phyloP scores from a whole-genome alignment of 2,113 vertebrate species.

The Rynchops niger region DNA sequence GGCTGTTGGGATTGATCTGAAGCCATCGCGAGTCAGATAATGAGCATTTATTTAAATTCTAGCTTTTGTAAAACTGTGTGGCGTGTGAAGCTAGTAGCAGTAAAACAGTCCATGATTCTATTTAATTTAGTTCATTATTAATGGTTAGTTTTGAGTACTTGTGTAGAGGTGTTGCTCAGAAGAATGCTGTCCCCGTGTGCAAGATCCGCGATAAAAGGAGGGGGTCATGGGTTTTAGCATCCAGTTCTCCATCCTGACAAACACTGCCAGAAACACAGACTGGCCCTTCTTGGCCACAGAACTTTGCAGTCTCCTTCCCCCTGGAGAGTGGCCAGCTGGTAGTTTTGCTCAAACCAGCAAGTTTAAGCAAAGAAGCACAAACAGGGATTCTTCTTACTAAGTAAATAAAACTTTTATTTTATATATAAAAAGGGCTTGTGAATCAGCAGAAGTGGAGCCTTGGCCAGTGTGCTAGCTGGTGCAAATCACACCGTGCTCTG shows the following conservation, averaged over 20 bases:
- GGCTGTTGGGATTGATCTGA: not conserved
- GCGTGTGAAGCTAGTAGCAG: not conserved
- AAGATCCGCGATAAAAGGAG: not conserved
- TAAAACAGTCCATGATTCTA: not conserved
- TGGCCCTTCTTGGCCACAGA: not conserved
- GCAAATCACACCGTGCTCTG: not conserved
- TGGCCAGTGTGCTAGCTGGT: too few relatives aligned
- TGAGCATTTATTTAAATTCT: not conserved
- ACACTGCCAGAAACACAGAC: too few relatives aligned
- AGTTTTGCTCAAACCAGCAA: not conserved
- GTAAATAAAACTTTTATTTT: not conserved
- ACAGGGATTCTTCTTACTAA: not conserved
- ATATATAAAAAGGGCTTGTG: not conserved
- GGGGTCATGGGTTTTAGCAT: not conserved
- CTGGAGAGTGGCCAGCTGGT: not conserved
- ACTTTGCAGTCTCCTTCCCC: not conserved
- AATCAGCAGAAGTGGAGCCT: not conserved
- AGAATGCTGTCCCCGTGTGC: not conserved
- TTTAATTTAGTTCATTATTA: not conserved
- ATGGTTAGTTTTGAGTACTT: not conserved
- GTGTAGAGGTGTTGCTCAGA: not conserved
- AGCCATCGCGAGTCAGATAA: not conserved
- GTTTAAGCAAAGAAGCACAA: not conserved
- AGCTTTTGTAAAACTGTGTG: not conserved
- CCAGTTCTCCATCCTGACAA: not conserved